Evolutionary conservation across 2,888 invertebrate species (phyloP), one percentile per base, ranked within the genome.

Genomic region (Doris montereyensis): DNA sequence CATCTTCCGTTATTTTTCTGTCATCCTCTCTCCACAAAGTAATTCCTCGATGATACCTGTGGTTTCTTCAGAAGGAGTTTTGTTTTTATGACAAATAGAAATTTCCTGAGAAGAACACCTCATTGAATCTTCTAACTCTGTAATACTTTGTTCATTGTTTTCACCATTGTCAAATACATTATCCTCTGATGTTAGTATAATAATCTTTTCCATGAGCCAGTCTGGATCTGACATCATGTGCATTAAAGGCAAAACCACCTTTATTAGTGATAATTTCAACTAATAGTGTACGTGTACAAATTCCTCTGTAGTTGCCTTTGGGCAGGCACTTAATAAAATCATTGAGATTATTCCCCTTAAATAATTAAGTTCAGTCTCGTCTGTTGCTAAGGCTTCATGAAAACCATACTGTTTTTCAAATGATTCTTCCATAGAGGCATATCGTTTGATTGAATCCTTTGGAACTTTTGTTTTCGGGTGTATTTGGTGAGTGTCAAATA

Each of bases 191-290:
- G 85, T 84, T 35, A 87, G 82, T 71, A 82, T 80, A 32, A 87
- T 84, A 2, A 88, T 80, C 67, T 80, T 83, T 81, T 87, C 86
- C 84, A 86, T 85, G 24, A 88, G 80, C 83, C 87, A 88, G 71
- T 86, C 85, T 21, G 87, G 79, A 62, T 85, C 83, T 34, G 84
- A 83, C 3, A 88, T 68, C 77, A 85, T 81, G 24, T 84, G 79
- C 41, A 87, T 81, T 30, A 87, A 73, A 71, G 84, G 83, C 41
- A 84, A 82, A 62, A 87, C 78, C 24, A 88, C 80, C 79, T 87
- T 87, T n/a, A 74, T 83, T 26, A n/a, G 85, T 83, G 10, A 88
- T 73, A 57, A 88, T 86, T 60, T 86, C 85, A 26, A 81, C 79
- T n/a, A 85, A 26, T 24, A 84, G 32, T n/a, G 76, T 71, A 26